These are phyloP conservation scores for Chirona hameri DNA, from an alignment of 2,888 invertebrate genomes.

Conservation along the genomic window DNA sequence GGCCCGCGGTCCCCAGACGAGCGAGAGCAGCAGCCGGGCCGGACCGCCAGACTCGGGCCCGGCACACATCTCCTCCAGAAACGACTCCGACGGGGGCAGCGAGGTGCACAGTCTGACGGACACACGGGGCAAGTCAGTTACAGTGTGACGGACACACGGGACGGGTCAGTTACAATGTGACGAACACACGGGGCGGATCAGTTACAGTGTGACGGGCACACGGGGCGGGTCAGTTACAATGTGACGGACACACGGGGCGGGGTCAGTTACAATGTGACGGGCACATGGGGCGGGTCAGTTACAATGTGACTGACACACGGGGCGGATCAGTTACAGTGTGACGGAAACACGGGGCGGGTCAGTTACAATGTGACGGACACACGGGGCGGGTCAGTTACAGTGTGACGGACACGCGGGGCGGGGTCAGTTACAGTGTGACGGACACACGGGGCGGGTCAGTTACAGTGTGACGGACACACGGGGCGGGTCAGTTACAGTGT, in stretches of 20 bases:
- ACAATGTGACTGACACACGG: slow-evolving; percentile 45
- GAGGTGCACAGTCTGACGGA: slow-evolving; percentile 56
- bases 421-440: slow-evolving; percentile 49
- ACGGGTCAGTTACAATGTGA: too few relatives aligned
- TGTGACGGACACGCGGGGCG: neutral
- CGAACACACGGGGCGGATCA: too few relatives aligned
- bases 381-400: too few relatives aligned
- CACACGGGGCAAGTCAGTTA: slow-evolving; percentile 45
- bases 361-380: slow-evolving; percentile 47
- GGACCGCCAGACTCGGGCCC: slow-evolving; percentile 65
- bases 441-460: too few relatives aligned
- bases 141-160: neutral
- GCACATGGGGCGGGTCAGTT: too few relatives aligned
- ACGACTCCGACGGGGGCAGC: slow-evolving; percentile 87
- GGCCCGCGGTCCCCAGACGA: slow-evolving; percentile 84
- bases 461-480: slow-evolving; percentile 45
- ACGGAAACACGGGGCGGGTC: too few relatives aligned
- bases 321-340: too few relatives aligned
- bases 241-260: neutral
- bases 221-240: too few relatives aligned
- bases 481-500: too few relatives aligned
- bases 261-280: slow-evolving; percentile 49
- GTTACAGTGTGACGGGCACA: slow-evolving; percentile 46
- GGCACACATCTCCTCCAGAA: slow-evolving; percentile 62
- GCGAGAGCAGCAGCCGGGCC: slow-evolving; percentile 66